Evolutionary conservation across 2,113 vertebrate species (phyloP).

Genomic region (Taxidea taxus): DNA sequence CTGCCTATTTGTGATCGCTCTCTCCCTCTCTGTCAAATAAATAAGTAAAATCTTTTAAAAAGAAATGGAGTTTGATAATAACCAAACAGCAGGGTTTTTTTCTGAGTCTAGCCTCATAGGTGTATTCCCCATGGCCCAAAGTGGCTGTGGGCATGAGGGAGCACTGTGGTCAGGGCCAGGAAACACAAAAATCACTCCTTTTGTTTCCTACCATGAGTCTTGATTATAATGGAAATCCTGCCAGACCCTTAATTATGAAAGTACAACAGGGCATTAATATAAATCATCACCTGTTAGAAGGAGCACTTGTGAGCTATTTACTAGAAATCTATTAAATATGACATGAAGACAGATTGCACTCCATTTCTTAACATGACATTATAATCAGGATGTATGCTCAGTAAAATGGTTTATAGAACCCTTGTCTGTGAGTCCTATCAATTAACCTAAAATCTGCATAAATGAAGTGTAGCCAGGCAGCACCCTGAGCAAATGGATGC

Average conservation of each 20-base stretch:
- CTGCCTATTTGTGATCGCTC: too few species aligned
- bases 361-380: constrained; percentile 79
- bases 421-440: constrained; percentile 69
- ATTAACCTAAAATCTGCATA: constrained; percentile 62
- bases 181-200: neutral
- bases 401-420: constrained; percentile 78
- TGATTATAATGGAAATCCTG: constrained; percentile 68
- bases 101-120: neutral
- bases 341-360: constrained; percentile 81
- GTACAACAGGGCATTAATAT: constrained; percentile 60
- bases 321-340: constrained; percentile 82
- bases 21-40: too few species aligned
- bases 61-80: neutral
- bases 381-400: constrained; percentile 76
- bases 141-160: neutral
- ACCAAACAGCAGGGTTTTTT: neutral
- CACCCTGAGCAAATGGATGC: constrained; percentile 6
- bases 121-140: neutral
- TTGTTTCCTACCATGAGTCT: neutral
- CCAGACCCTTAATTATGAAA: constrained; percentile 75
- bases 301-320: constrained; percentile 75
- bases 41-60: too few species aligned
- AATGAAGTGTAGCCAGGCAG: constrained; percentile 47
- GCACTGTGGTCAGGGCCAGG: neutral
- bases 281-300: constrained; percentile 77